phyloP scores from a whole-genome alignment of 1,140 invertebrate genomes.

The Ceratina calcarata region DNA sequence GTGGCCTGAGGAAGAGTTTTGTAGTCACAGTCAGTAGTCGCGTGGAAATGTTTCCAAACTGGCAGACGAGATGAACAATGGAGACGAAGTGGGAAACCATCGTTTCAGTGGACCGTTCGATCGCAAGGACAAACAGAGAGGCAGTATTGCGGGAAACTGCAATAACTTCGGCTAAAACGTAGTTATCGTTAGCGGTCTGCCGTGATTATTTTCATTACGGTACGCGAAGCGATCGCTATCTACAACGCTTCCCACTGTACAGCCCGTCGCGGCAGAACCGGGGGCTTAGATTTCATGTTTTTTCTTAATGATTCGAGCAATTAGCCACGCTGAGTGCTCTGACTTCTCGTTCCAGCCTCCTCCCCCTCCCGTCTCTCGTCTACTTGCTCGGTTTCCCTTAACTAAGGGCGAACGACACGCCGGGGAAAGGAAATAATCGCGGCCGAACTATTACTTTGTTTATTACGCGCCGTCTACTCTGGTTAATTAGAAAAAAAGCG shows the following conservation, averaged over 20 bases:
- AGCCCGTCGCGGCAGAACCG: slow-evolving; percentile 56
- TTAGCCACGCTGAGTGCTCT: slow-evolving; percentile 80
- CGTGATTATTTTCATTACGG: slow-evolving; percentile 80
- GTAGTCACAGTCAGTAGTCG: too few relatives aligned
- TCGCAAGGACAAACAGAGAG: slow-evolving; percentile 49
- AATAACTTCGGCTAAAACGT: slow-evolving; percentile 65
- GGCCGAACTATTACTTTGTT: slow-evolving; percentile 46
- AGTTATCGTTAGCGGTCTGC: slow-evolving; percentile 66
- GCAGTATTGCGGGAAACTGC: slow-evolving; percentile 52
- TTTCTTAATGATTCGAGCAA: slow-evolving; percentile 81
- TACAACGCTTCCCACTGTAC: slow-evolving; percentile 73
- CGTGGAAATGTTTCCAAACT: too few relatives aligned
- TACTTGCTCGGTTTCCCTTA: slow-evolving; percentile 41
- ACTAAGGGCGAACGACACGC: slow-evolving; percentile 38
- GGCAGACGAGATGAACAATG: background rate
- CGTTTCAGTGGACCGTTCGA: background rate
- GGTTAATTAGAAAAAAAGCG: slow-evolving; percentile 28
- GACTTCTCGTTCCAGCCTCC: slow-evolving; percentile 73
- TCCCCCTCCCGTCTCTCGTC: slow-evolving; percentile 60
- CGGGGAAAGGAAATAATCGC: slow-evolving; percentile 47
- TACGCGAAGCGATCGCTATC: slow-evolving; percentile 73
- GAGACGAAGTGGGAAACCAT: background rate
- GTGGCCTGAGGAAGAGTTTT: too few relatives aligned
- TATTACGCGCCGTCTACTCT: slow-evolving; percentile 19
- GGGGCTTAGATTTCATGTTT: slow-evolving; percentile 79